These are phyloP conservation scores for Pteromalus puparum DNA, from an alignment of 1,140 invertebrate species.

Conservation along the genomic window DNA sequence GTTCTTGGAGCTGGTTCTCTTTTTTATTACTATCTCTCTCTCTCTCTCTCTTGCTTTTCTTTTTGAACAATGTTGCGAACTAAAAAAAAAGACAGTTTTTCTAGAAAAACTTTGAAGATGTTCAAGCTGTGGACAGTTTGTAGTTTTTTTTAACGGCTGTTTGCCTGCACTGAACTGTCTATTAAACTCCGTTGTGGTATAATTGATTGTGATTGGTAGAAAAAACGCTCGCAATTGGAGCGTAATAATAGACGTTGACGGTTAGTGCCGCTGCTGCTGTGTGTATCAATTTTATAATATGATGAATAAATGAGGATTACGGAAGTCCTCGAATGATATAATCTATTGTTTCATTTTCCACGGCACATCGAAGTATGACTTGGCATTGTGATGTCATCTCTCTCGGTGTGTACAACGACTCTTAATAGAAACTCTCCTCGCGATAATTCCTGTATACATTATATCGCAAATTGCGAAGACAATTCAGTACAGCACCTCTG, in stretches of 20 bases:
- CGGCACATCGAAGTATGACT: background rate
- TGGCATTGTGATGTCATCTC: background rate
- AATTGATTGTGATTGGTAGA: slow-evolving; percentile 7
- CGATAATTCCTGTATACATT: background rate
- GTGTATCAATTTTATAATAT: background rate
- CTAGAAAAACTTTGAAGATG: background rate
- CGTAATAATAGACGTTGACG: slow-evolving; percentile 5
- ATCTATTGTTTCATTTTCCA: background rate
- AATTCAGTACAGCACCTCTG: no score
- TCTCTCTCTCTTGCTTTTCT: background rate
- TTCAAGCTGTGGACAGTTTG: background rate
- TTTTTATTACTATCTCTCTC: background rate
- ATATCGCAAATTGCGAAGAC: no score
- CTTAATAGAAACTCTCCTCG: background rate
- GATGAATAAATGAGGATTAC: background rate
- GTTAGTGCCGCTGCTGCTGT: background rate
- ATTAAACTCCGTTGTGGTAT: background rate
- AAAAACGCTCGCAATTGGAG: slow-evolving; percentile 2
- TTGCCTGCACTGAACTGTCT: background rate
- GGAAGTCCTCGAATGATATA: background rate
- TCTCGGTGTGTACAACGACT: background rate
- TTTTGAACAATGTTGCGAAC: background rate
- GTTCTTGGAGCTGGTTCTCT: slow-evolving; percentile 4
- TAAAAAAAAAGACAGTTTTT: background rate
- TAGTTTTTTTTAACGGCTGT: background rate